These are phyloP conservation scores for Intellagama lesueurii DNA, from an alignment of 2,797 vertebrate genomes.

Conservation along the genomic window DNA sequence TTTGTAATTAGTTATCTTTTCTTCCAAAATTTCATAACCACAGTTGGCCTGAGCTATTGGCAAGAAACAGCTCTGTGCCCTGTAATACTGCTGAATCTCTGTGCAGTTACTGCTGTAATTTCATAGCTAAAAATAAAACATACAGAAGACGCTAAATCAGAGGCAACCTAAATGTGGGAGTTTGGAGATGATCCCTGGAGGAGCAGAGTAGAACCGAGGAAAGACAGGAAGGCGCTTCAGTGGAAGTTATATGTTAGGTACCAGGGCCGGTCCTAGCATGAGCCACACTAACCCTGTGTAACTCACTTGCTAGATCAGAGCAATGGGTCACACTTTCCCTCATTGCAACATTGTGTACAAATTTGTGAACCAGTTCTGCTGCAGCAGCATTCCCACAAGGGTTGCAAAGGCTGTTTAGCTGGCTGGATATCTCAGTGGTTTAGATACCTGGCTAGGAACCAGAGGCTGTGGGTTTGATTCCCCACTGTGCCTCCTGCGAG, in stretches of 20 bases:
- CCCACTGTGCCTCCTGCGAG: no score
- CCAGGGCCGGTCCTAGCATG: background rate
- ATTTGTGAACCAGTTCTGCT: background rate
- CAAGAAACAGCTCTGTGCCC: background rate
- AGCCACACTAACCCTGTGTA: background rate
- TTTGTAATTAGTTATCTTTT: background rate
- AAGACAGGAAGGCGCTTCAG: background rate
- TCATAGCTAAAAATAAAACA: background rate
- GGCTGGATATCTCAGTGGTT: no score
- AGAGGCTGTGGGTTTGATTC: no score
- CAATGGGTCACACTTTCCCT: background rate
- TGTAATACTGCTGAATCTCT: background rate
- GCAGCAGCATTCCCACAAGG: background rate
- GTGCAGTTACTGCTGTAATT: background rate
- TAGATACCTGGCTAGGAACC: no score
- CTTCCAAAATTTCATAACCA: slow-evolving; percentile 1
- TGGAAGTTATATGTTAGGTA: background rate
- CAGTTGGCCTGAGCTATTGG: background rate
- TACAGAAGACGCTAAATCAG: background rate
- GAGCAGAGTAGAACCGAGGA: background rate
- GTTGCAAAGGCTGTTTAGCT: background rate
- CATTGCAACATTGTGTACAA: background rate
- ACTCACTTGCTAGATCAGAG: background rate
- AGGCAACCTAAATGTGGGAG: background rate
- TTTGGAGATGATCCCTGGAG: background rate